Percentiles rank a stretch among this genome's conserved stretches.
Conservation (phyloP, 2,797 vertebrate genomes). For the Mycteria americana region DNA sequence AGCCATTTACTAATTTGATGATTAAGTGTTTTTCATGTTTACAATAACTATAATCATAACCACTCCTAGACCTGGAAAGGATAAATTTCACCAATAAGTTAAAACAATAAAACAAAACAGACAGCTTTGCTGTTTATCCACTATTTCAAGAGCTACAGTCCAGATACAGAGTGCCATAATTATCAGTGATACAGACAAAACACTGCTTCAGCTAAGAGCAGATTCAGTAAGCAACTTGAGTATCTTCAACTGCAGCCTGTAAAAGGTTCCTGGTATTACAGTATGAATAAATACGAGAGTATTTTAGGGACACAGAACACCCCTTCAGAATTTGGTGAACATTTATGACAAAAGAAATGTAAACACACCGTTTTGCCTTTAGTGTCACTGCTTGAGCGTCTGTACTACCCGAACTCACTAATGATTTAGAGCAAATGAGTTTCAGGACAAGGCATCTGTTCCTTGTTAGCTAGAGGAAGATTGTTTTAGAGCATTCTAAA, state of each 20-base stretch:
- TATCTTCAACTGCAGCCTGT: background rate
- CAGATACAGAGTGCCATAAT: background rate
- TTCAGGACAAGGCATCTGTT: background rate
- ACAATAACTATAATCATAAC: background rate
- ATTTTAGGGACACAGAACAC: background rate
- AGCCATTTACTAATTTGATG: background rate
- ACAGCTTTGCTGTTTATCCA: background rate
- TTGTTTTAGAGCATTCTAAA: background rate
- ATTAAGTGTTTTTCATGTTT: slow-evolving; percentile 1
- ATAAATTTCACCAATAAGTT: background rate
- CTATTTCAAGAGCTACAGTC: background rate
- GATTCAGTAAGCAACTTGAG: background rate
- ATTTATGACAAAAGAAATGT: background rate
- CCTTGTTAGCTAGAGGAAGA: background rate
- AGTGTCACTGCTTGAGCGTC: background rate
- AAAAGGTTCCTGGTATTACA: background rate
- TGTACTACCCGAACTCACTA: background rate
- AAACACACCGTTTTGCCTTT: background rate
- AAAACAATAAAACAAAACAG: background rate
- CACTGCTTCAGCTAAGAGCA: background rate
- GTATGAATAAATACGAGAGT: background rate
- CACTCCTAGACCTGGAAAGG: background rate
- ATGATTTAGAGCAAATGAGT: background rate
- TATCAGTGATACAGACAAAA: background rate
- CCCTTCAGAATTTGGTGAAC: background rate